Base-by-base conservation (phyloP, 2,888 invertebrate genomes). In the Yponomeuta cagnagella region DNA sequence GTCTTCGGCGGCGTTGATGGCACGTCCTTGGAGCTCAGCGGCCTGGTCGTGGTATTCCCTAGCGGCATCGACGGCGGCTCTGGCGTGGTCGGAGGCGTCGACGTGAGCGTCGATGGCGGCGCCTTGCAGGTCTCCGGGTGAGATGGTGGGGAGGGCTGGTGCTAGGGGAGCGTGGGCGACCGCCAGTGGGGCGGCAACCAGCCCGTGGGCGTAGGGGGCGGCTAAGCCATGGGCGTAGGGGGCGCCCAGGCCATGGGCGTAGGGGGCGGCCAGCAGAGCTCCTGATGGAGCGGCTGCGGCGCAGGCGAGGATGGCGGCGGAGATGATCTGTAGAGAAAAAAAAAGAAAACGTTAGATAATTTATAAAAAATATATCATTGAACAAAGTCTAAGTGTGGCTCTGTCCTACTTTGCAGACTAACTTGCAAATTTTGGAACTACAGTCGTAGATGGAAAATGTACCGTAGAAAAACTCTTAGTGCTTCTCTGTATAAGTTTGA, bases 51-150 rank as follows among this genome's bases (percentile, higher is more conserved):
- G 90, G 74, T 78, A 78, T 80, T 89, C 90, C 72, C 90, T 89
- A 81, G 80, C 81, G 73, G 90, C 87, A 75, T 91, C 91, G 70
- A 84, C 84, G 69, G 90, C 80, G 73, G 91, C 91, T 77, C 91
- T 90, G 78, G 80, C 89, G 76, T 90, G 90, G 88, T 91, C 91
- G 76, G 83, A 77, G 64, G 88, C 90, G 3, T 88, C 88, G 31
- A 90, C 91, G 74, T 90, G 90, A 23, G 91, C 91, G 73, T 91
- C 89, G 84, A 90, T 90, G 77, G 87, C 86, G 77, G 89, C 90
- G 10, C 52, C 90, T 2, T 85, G 84, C 79, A 90, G 74, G 83
- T 90, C 90, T 72, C 90, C 90, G 75, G 88, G 85, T 37, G 90
- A 88, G 84, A 90, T 90, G 85, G 89, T 89, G 77, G 89, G 90